phyloP scores from a whole-genome alignment of 1,140 invertebrate species.

The Maniola jurtina region DNA sequence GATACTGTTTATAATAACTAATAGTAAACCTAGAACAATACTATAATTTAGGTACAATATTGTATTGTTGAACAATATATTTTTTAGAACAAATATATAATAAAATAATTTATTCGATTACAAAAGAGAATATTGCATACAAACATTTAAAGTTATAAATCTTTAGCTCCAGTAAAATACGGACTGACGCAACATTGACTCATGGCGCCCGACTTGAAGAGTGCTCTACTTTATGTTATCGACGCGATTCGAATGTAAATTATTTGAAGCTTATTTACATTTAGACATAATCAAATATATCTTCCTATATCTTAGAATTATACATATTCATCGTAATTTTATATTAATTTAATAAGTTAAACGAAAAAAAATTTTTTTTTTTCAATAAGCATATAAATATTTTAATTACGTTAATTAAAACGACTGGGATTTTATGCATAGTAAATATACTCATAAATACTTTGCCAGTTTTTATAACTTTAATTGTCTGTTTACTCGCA shows the following conservation, averaged over 20 bases:
- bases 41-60: too few species aligned
- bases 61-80: too few species aligned
- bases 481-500: too few species aligned
- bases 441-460: too few species aligned
- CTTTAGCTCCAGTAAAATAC: slow-evolving; percentile 35
- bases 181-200: slow-evolving; percentile 39
- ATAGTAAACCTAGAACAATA: too few species aligned
- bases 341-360: too few species aligned
- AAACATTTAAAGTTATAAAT: slow-evolving; percentile 29
- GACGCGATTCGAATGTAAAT: slow-evolving; percentile 32
- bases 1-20: too few species aligned
- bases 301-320: background rate
- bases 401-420: too few species aligned
- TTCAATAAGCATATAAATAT: too few species aligned
- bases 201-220: slow-evolving; percentile 40
- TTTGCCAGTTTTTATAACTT: too few species aligned
- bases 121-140: slow-evolving; percentile 7
- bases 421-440: too few species aligned
- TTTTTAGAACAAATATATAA: background rate
- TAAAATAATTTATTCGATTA: slow-evolving; percentile 1
- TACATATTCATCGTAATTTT: background rate
- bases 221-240: slow-evolving; percentile 43
- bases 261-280: slow-evolving; percentile 15
- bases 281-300: background rate
- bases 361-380: too few species aligned